Evolutionary conservation across 1,140 invertebrate species (phyloP).

Genomic region (Chymomyza costata): DNA sequence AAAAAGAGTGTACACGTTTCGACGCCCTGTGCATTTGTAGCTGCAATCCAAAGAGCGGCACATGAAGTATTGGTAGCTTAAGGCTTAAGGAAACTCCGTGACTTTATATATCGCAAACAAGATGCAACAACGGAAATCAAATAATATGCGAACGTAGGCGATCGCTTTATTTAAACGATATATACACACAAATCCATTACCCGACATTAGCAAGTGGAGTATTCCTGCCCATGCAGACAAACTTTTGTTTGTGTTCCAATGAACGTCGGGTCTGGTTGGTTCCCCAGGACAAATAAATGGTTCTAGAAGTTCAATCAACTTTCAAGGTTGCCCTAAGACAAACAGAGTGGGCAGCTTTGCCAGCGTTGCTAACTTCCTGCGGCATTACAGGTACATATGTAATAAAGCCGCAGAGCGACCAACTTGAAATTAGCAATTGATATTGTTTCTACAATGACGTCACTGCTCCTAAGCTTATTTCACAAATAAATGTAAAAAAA

Average conservation of each 20-base stretch:
- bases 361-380: constrained; percentile 6
- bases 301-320: constrained; percentile 63
- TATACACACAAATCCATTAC: not conserved
- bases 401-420: not conserved
- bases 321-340: constrained; percentile 57
- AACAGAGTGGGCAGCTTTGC: constrained; percentile 5
- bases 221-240: not conserved
- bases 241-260: not conserved
- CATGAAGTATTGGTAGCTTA: no score
- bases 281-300: constrained; percentile 60
- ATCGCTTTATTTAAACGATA: not conserved
- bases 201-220: not conserved
- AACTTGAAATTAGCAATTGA: constrained; percentile 1
- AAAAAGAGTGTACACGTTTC: no score
- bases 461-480: constrained; percentile 19
- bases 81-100: no score
- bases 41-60: no score
- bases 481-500: constrained; percentile 21
- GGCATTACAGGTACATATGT: not conserved
- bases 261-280: constrained; percentile 2
- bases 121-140: constrained; percentile 47
- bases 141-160: constrained; percentile 34
- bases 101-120: constrained; percentile 14
- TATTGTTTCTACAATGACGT: constrained; percentile 11
- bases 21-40: no score